phyloP scores from a whole-genome alignment of 2,888 invertebrate genomes.

The Mongoloraphidia duomilia region DNA sequence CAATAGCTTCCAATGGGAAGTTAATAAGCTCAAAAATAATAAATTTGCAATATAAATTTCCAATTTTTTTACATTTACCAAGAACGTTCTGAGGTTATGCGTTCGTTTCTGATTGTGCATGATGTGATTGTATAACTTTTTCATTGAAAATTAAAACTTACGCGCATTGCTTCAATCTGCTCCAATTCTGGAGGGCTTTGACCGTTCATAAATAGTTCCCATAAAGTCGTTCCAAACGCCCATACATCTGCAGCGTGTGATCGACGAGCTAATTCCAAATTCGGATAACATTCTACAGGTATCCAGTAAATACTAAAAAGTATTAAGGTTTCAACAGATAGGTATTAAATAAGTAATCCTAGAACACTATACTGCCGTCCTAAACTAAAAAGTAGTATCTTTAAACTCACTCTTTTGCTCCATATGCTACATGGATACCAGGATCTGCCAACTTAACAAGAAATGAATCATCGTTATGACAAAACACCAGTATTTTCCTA shows the following conservation, averaged over 20 bases:
- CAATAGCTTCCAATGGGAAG: too few relatives aligned
- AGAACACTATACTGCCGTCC: too few relatives aligned
- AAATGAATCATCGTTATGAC: conserved; percentile 51
- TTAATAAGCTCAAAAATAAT: too few relatives aligned
- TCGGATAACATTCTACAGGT: conserved; percentile 66
- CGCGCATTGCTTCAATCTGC: conserved; percentile 24
- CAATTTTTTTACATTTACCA: too few relatives aligned
- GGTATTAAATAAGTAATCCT: not conserved
- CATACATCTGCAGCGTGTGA: conserved; percentile 71
- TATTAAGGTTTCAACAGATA: not conserved
- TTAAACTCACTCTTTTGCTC: conserved; percentile 45
- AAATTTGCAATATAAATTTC: too few relatives aligned
- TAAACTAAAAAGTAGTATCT: too few relatives aligned
- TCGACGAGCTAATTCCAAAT: conserved; percentile 49
- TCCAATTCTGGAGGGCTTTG: conserved; percentile 23
- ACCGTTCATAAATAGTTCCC: conserved; percentile 83
- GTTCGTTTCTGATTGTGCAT: not conserved
- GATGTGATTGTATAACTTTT: not conserved
- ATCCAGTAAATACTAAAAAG: conserved; percentile 73
- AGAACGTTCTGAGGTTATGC: too few relatives aligned
- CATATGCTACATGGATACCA: conserved; percentile 49
- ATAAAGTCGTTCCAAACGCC: conserved; percentile 83
- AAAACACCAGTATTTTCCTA: conserved; percentile 63
- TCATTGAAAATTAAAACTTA: conserved; percentile 12
- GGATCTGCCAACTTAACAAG: conserved; percentile 74